phyloP scores from a whole-genome alignment of 2,113 vertebrate species.

The Montifringilla adamsi region DNA sequence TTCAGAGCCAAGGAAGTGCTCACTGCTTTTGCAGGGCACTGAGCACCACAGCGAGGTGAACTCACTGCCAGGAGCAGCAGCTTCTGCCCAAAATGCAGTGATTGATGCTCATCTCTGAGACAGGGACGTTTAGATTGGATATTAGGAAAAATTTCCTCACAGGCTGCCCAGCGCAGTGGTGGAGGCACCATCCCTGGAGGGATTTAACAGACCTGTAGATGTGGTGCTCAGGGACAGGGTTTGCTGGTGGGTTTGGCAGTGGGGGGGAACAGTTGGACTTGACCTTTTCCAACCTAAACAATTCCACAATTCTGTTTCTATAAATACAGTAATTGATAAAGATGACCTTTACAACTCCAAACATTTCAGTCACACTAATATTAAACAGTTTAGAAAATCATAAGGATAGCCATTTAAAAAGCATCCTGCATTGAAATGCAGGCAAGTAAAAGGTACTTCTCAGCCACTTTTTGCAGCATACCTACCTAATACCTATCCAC shows the following conservation, averaged over 20 bases:
- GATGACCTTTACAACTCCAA: not conserved
- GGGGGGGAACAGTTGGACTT: fast-evolving
- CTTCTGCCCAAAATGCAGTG: not conserved
- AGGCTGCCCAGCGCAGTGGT: not conserved
- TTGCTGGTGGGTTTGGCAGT: not conserved
- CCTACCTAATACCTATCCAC: not conserved
- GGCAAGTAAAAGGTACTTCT: not conserved
- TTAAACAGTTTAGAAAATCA: not conserved
- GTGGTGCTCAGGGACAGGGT: not conserved
- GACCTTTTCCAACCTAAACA: not conserved
- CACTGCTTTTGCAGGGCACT: not conserved
- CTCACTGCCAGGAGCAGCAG: not conserved
- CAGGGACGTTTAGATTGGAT: not conserved
- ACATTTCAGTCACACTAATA: not conserved
- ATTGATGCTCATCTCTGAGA: not conserved
- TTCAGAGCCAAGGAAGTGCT: fast-evolving
- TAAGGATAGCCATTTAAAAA: not conserved
- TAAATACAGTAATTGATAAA: not conserved
- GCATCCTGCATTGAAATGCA: not conserved
- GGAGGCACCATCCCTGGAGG: not conserved
- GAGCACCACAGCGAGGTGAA: fast-evolving
- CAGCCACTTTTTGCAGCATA: not conserved
- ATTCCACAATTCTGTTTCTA: not conserved
- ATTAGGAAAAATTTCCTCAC: not conserved
- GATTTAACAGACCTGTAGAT: not conserved